Conservation (phyloP, 2,797 vertebrate genomes). For the Apodemus agrarius region DNA sequence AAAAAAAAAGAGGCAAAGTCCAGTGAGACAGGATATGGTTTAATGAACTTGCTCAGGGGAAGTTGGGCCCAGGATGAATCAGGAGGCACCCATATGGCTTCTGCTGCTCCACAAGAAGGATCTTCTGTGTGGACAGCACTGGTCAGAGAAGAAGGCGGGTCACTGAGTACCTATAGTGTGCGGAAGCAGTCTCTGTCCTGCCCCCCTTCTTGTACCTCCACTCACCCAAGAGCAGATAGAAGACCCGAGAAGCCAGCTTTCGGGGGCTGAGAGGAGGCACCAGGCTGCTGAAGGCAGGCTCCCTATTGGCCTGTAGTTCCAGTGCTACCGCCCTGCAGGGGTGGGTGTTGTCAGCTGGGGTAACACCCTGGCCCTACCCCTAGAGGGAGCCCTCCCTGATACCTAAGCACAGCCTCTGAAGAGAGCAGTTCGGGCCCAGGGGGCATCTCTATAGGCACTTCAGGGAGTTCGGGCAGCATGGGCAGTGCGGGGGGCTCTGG, state of each 20-base stretch:
- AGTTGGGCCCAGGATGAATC: conserved; percentile 79
- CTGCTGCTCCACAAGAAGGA: conserved; percentile 84
- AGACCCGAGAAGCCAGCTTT: conserved; percentile 84
- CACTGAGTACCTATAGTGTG: background rate
- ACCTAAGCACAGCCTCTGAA: conserved; percentile 7
- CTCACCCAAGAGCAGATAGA: conserved; percentile 89
- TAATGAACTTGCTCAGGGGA: background rate
- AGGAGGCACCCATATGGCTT: conserved; percentile 86
- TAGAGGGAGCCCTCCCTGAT: background rate
- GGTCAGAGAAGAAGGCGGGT: background rate
- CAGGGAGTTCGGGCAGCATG: conserved; percentile 87
- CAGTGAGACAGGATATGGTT: background rate
- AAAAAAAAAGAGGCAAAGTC: background rate
- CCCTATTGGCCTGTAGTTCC: conserved; percentile 80
- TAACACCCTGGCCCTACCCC: rapidly evolving
- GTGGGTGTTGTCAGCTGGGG: background rate
- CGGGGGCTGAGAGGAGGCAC: conserved; percentile 86
- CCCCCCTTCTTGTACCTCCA: background rate
- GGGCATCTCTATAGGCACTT: conserved; percentile 87
- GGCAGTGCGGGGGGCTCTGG: conserved; percentile 70
- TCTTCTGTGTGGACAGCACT: conserved; percentile 79
- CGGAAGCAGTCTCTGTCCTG: background rate
- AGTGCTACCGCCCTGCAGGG: conserved; percentile 73
- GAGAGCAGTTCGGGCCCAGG: conserved; percentile 65
- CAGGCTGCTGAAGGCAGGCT: conserved; percentile 86